phyloP scores from a whole-genome alignment of 1,140 invertebrate species.

The Hyposmocoma kahamanoa region DNA sequence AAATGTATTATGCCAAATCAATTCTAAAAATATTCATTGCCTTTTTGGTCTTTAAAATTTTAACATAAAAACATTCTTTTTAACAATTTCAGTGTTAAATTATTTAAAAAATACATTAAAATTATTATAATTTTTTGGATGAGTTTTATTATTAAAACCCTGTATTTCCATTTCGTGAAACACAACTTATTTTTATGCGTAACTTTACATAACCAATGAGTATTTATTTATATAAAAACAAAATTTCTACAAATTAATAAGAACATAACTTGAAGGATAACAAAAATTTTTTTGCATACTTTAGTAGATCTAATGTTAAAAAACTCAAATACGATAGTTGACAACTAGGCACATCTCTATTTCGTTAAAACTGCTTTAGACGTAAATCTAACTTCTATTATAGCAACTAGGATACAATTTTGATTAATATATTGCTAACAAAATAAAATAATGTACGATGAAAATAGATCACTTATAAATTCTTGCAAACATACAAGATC shows the following conservation, averaged over 20 bases:
- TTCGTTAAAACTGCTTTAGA: too few species aligned
- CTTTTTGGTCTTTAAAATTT: conserved; percentile 3
- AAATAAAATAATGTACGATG: conserved; percentile 13
- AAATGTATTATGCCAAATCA: background rate
- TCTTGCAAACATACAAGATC: conserved; percentile 29
- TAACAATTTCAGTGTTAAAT: background rate
- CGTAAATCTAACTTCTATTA: too few species aligned
- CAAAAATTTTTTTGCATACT: too few species aligned
- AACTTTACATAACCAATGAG: conserved; percentile 33
- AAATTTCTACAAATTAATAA: too few species aligned
- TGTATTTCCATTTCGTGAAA: conserved; percentile 31
- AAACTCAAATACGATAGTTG: too few species aligned
- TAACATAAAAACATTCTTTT: background rate
- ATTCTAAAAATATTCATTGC: conserved; percentile 1
- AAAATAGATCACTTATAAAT: conserved; percentile 24
- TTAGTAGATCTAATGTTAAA: too few species aligned
- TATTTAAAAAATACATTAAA: background rate
- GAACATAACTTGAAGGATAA: too few species aligned
- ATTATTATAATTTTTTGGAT: conserved; percentile 15
- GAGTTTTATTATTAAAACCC: conserved; percentile 24
- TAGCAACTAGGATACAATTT: too few species aligned
- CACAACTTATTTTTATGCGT: conserved; percentile 9
- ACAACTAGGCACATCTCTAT: too few species aligned
- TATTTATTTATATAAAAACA: too few species aligned
- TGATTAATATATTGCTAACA: too few species aligned